Percentiles rank a stretch among this genome's conserved stretches.
These are phyloP conservation scores for Chaenogobius annularis DNA, from an alignment of 2,113 vertebrate species.

Conservation along the genomic window DNA sequence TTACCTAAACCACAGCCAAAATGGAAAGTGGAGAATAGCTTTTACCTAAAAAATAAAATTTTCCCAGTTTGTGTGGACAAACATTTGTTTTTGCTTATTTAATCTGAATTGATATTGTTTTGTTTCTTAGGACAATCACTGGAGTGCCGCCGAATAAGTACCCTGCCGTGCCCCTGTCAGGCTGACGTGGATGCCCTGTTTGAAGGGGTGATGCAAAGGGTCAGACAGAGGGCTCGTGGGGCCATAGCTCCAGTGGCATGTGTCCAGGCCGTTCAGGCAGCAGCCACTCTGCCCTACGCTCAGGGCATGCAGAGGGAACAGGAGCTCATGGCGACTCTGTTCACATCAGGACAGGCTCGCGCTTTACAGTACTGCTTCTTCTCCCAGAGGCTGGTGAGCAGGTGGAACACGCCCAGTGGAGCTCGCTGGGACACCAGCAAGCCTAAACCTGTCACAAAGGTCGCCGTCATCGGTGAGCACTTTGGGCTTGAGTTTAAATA, in stretches of 20 bases:
- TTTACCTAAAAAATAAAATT: slow-evolving; percentile 17
- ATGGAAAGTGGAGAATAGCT: slow-evolving; percentile 20
- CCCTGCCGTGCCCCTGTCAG: slow-evolving; percentile 49
- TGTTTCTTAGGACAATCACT: slow-evolving; percentile 72
- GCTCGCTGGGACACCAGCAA: slow-evolving; percentile 81
- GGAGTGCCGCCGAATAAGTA: slow-evolving; percentile 76
- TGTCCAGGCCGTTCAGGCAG: slow-evolving; percentile 80
- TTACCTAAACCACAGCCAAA: background rate
- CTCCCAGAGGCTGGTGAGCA: slow-evolving; percentile 77
- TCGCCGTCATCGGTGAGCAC: slow-evolving; percentile 86
- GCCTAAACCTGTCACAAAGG: slow-evolving; percentile 73
- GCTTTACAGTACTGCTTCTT: slow-evolving; percentile 90
- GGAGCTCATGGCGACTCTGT: slow-evolving; percentile 79
- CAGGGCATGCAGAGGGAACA: slow-evolving; percentile 78
- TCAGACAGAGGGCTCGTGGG: slow-evolving; percentile 75
- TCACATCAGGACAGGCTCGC: slow-evolving; percentile 80
- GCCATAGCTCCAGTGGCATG: slow-evolving; percentile 83
- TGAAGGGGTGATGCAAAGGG: slow-evolving; percentile 54
- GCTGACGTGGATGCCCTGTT: slow-evolving; percentile 78
- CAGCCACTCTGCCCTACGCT: slow-evolving; percentile 75
- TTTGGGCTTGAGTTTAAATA: slow-evolving; percentile 8
- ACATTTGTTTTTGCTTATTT: slow-evolving; percentile 7
- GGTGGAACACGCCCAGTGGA: slow-evolving; percentile 81
- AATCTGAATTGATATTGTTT: background rate
- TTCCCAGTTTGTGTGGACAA: slow-evolving; percentile 2